A percentile compares a stretch with the other conserved stretches of the same genome.
phyloP scores from a whole-genome alignment of 2,113 vertebrate species.

The Perca flavescens region DNA sequence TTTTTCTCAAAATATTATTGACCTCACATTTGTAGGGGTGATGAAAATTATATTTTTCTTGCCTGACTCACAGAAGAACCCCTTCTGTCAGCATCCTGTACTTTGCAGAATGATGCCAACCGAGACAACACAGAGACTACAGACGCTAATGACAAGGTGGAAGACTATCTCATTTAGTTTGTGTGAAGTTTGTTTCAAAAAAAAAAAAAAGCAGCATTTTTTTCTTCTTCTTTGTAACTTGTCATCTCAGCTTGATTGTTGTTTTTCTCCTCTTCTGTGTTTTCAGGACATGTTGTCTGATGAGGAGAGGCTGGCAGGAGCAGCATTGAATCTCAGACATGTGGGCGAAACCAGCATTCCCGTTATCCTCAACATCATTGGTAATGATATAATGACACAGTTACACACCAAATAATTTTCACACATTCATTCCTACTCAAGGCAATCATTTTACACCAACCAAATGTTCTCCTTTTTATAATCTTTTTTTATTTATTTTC shows the following conservation, averaged over 20 bases:
- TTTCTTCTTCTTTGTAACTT: background rate
- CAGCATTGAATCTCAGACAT: conserved; percentile 85
- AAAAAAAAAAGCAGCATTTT: background rate
- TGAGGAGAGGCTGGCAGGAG: conserved; percentile 83
- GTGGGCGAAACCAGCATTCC: conserved; percentile 88
- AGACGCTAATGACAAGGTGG: conserved; percentile 49
- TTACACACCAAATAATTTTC: background rate
- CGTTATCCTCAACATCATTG: conserved; percentile 94
- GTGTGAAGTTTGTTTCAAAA: background rate
- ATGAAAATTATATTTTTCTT: background rate
- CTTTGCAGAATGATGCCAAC: conserved; percentile 48
- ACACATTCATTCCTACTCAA: background rate
- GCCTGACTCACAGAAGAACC: conserved; percentile 48
- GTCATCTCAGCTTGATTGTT: background rate
- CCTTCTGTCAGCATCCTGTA: conserved; percentile 22
- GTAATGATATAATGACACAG: conserved; percentile 81
- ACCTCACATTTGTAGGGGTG: background rate
- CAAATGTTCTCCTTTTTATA: background rate
- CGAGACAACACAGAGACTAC: background rate
- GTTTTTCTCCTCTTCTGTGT: background rate
- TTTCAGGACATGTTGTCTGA: conserved; percentile 77
- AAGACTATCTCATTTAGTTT: background rate
- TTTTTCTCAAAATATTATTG: background rate
- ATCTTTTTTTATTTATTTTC: background rate
- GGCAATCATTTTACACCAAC: background rate